phyloP scores from a whole-genome alignment of 2,888 invertebrate genomes.

The Mesoligia furuncula region DNA sequence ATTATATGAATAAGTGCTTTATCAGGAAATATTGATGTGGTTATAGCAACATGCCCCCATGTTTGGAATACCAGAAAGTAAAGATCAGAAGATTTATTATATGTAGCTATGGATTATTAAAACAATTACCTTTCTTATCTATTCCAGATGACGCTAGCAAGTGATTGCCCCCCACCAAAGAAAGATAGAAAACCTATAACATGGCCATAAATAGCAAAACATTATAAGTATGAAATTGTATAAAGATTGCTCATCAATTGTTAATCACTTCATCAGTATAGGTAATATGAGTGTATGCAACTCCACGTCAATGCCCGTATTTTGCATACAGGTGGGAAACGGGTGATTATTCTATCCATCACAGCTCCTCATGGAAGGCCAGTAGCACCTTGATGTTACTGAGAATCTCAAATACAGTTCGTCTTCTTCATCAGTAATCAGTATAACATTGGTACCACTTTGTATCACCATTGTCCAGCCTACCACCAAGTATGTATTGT shows the following conservation, averaged over 20 bases:
- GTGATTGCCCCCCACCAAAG: slow-evolving; percentile 78
- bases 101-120: background rate
- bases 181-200: slow-evolving; percentile 81
- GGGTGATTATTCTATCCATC: background rate
- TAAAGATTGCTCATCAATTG: background rate
- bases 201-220: slow-evolving; percentile 78
- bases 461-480: background rate
- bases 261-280: background rate
- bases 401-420: background rate
- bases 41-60: too few species aligned
- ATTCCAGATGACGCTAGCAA: slow-evolving; percentile 74
- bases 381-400: background rate
- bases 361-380: background rate
- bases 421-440: background rate
- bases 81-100: background rate
- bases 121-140: slow-evolving; percentile 15
- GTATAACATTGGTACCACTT: background rate
- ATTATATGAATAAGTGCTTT: background rate
- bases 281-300: background rate
- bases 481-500: slow-evolving; percentile 6
- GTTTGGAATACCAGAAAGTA: background rate
- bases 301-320: background rate
- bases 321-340: background rate
- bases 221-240: background rate
- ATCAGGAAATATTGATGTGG: background rate